Base-by-base conservation (phyloP, 1,140 invertebrate species). In the Physella acuta region DNA sequence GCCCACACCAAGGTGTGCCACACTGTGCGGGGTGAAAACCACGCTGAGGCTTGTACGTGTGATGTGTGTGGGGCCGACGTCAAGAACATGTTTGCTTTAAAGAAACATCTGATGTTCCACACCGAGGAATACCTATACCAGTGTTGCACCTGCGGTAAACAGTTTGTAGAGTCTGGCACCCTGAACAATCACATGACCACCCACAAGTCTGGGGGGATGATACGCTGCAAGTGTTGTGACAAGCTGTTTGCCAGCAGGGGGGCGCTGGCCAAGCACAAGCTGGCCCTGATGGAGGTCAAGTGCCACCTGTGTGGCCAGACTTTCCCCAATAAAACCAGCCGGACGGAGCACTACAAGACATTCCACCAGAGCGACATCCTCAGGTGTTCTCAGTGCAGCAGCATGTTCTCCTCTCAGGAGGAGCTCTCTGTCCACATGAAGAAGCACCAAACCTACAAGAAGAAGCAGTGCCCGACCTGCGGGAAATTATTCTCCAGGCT, bases 81-180 rank as follows among this genome's bases (percentile, higher is more conserved):
- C 67, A 93, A 92, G 73, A 91, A 92, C 16, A 91, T 92, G 78
- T 94, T 93, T 30, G 96, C 94, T 0, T 85, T 97, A 44, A 96
- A 94, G 28, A 96, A 95, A 84, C 94, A 97, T 86, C 86, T 95
- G 51, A 87, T 94, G 77, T 95, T 96, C 80, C 94, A 97, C 83
- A 94, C 92, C 28, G 95, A 94, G 52, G 75, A 76, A 70, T 91
- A 93, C 75, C 92, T 94, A 74, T 93, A 91, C 39, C 39, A 55
- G 55, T 68, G 66, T 33, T 68, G 66, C 49, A 39, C 44, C 2
- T 68, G 66, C 37, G 17, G 24, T 3, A 39, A 60, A 16, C n/a
- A 58, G 26, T 59, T 60, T 68, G 36, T 31, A n/a, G 53, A 49
- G 24, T 30, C 30, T 59, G 37, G 37, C 11, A 51, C 34, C 0